These are phyloP conservation scores for Apeira syringaria DNA, from an alignment of 2,888 invertebrate genomes.

Conservation along the genomic window DNA sequence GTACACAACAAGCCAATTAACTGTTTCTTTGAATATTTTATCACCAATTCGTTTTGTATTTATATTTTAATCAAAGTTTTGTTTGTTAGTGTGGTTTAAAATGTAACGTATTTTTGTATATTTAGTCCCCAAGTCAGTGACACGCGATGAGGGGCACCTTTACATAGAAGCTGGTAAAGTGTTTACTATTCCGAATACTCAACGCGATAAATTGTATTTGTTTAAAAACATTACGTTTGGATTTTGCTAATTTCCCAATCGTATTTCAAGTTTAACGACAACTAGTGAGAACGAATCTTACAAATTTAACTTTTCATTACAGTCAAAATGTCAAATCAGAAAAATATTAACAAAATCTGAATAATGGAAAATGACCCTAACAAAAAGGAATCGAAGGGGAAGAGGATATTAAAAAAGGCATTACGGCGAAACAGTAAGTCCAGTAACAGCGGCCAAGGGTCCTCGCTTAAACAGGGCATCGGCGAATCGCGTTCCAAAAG, in stretches of 20 bases:
- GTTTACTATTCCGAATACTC: slow-evolving; percentile 29
- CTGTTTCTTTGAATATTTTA: slow-evolving; percentile 36
- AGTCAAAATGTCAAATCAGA: slow-evolving; percentile 63
- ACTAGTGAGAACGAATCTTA: neutral
- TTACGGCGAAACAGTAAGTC: slow-evolving; percentile 69
- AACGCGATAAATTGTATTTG: neutral
- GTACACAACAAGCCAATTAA: slow-evolving; percentile 35
- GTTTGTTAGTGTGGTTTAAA: slow-evolving; percentile 45
- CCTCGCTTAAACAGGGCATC: slow-evolving; percentile 47
- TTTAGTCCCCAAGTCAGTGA: slow-evolving; percentile 51
- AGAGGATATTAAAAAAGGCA: slow-evolving; percentile 72
- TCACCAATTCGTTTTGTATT: slow-evolving; percentile 38
- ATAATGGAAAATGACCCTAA: slow-evolving; percentile 81
- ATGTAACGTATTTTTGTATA: slow-evolving; percentile 49
- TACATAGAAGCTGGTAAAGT: slow-evolving; percentile 53
- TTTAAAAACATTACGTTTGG: neutral
- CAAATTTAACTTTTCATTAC: slow-evolving; percentile 39
- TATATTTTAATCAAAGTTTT: slow-evolving; percentile 32
- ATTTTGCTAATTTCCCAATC: too few relatives aligned
- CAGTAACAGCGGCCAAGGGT: slow-evolving; percentile 56
- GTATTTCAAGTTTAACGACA: too few relatives aligned
- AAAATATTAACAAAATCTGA: slow-evolving; percentile 43
- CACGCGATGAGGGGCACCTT: slow-evolving; percentile 58
- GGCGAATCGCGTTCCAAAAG: slow-evolving; percentile 62
- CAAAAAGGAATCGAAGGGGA: slow-evolving; percentile 76